A percentile compares a stretch with the other conserved stretches of the same genome.
Conservation (phyloP, 2,113 vertebrate species). For the Sisor rabdophorus region DNA sequence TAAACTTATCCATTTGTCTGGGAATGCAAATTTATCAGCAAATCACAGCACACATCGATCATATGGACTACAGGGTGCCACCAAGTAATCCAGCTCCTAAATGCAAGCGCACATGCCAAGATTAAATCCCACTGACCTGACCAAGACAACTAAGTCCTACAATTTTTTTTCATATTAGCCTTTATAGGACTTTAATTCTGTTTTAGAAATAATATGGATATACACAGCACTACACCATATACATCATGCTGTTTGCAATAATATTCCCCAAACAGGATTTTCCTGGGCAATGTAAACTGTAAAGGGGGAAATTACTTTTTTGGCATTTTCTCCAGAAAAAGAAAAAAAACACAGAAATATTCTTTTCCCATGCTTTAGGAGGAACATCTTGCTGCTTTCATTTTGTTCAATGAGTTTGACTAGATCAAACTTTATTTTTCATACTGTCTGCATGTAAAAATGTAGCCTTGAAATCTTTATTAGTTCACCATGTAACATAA, state of each 20-base stretch:
- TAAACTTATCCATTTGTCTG: constrained; percentile 68
- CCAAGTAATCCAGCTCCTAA: constrained; percentile 53
- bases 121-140: constrained; percentile 52
- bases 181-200: background rate
- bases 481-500: constrained; percentile 57
- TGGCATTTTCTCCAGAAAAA: constrained; percentile 48
- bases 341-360: constrained; percentile 57
- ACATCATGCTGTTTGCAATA: constrained; percentile 8
- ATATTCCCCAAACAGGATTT: constrained; percentile 13
- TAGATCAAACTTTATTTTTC: constrained; percentile 69
- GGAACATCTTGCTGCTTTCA: constrained; percentile 71
- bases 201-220: too few relatives aligned
- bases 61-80: constrained; percentile 45
- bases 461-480: constrained; percentile 68
- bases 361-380: constrained; percentile 62
- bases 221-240: too few relatives aligned
- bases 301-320: constrained; percentile 60
- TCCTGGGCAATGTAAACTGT: constrained; percentile 54
- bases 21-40: constrained; percentile 67
- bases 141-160: constrained; percentile 29
- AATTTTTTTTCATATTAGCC: constrained; percentile 12
- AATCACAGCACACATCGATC: constrained; percentile 62
- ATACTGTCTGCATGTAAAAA: constrained; percentile 68
- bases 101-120: constrained; percentile 42
- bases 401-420: constrained; percentile 75